Percentiles rank a stretch among this genome's conserved stretches.
Conservation (phyloP, 2,888 invertebrate species). For the Scelioninae gen. 2 region DNA sequence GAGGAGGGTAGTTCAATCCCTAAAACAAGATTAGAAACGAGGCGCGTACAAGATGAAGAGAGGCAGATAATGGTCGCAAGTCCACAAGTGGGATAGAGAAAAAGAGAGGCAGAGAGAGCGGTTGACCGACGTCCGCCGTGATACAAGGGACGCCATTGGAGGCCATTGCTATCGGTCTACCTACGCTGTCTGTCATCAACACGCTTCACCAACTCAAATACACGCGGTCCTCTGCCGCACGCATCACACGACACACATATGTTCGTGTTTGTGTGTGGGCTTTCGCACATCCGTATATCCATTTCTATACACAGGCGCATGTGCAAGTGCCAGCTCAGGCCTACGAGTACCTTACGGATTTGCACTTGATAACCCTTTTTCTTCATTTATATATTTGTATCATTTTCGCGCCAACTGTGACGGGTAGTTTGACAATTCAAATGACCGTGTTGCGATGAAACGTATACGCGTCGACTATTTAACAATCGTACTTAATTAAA, state of each 20-base stretch:
- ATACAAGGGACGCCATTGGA: conserved; percentile 69
- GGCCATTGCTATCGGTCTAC: conserved; percentile 70
- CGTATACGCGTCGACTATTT: not conserved
- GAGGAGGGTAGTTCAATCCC: conserved; percentile 67
- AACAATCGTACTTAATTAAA: conserved; percentile 27
- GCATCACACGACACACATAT: conserved; percentile 58
- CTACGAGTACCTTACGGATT: too few species aligned
- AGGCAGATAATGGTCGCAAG: conserved; percentile 56
- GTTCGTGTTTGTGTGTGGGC: not conserved
- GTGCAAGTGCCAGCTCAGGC: too few species aligned
- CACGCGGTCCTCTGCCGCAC: conserved; percentile 68
- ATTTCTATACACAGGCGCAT: conserved; percentile 2
- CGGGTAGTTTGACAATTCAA: too few species aligned
- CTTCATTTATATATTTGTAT: too few species aligned
- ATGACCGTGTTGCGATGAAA: too few species aligned
- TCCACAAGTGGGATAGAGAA: conserved; percentile 49
- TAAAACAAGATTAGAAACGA: conserved; percentile 64
- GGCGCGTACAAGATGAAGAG: conserved; percentile 59
- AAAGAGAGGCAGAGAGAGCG: conserved; percentile 54
- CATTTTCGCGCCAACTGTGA: too few species aligned
- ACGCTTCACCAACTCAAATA: conserved; percentile 73
- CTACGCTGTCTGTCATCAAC: conserved; percentile 73
- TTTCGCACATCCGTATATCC: not conserved
- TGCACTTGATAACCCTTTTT: too few species aligned
- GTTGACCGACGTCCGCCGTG: conserved; percentile 66